These are phyloP conservation scores for Oligia strigilis DNA, from an alignment of 2,888 invertebrate species.

Conservation along the genomic window DNA sequence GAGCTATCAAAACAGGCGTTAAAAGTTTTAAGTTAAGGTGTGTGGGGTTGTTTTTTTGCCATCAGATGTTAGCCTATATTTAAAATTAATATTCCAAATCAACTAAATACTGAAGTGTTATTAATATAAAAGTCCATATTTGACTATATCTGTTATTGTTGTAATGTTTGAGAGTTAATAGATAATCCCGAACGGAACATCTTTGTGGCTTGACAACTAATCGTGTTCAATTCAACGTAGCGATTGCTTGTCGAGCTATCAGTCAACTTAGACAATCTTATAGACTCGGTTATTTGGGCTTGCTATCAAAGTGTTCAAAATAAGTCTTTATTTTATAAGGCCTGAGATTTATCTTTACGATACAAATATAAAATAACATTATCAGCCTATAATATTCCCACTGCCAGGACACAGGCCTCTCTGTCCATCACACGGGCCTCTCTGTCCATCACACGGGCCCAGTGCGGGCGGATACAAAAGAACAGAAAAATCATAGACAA, in stretches of 20 bases:
- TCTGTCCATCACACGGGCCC: not conserved
- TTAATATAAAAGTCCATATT: conserved; percentile 32
- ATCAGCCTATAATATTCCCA: not conserved
- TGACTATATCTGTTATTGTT: conserved; percentile 27
- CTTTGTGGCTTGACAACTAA: conserved; percentile 47
- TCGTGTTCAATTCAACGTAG: conserved; percentile 24
- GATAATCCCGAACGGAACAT: conserved; percentile 63
- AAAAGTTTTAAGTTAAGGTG: not conserved
- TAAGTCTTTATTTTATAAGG: not conserved
- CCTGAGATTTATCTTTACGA: not conserved
- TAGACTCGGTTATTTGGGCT: conserved; percentile 59
- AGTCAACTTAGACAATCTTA: conserved; percentile 55
- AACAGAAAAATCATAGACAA: not conserved
- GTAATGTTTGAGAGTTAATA: conserved; percentile 22
- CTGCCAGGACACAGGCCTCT: no score
- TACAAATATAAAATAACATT: not conserved
- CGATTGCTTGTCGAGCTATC: conserved; percentile 42
- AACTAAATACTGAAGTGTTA: conserved; percentile 25
- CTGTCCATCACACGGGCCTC: not conserved
- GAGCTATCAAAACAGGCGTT: conserved; percentile 8
- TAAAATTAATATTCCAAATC: conserved; percentile 33
- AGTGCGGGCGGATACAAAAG: no score
- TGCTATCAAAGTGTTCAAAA: conserved; percentile 41
- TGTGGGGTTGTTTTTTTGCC: no score
- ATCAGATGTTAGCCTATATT: conserved; percentile 13